Percentiles rank a stretch among this genome's conserved stretches.
Conservation (phyloP, 92 coral and sea anemone genomes). For the Parazoanthus darwini region DNA sequence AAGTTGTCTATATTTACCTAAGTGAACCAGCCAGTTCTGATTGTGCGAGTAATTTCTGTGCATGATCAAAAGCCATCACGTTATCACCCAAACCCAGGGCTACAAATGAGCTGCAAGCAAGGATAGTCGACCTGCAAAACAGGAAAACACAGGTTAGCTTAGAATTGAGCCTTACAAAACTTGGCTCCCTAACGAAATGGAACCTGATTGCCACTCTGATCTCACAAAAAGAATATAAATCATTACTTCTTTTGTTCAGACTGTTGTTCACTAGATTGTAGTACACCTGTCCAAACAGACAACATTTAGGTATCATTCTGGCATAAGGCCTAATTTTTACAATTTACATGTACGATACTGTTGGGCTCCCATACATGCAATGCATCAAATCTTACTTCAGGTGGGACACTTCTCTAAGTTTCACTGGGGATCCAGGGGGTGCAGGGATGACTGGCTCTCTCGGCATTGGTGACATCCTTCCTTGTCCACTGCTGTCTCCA, state of each 20-base stretch:
- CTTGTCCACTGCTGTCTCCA: constrained; percentile 70
- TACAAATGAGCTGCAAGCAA: constrained; percentile 86
- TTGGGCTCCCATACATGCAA: too few relatives aligned
- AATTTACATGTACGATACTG: too few relatives aligned
- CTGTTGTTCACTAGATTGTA: neutral
- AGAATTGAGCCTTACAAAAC: too few relatives aligned
- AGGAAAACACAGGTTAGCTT: neutral
- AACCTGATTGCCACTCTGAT: too few relatives aligned
- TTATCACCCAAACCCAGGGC: constrained; percentile 93
- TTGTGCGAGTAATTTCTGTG: constrained; percentile 80
- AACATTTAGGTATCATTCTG: neutral
- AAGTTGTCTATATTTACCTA: constrained; percentile 56
- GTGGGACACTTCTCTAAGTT: constrained; percentile 88
- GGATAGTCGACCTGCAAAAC: constrained; percentile 77
- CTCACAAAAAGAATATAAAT: too few relatives aligned
- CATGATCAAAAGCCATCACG: constrained; percentile 85
- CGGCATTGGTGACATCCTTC: constrained; percentile 61
- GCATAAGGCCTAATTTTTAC: too few relatives aligned
- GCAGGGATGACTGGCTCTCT: constrained; percentile 84
- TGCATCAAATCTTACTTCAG: constrained; percentile 60
- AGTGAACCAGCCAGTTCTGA: constrained; percentile 81
- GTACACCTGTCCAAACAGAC: constrained; percentile 62
- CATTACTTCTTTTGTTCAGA: too few relatives aligned
- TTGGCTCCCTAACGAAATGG: too few relatives aligned
- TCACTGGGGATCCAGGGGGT: constrained; percentile 93